Percentiles rank a stretch among this genome's conserved stretches.
Conservation (phyloP, 2,888 invertebrate genomes). For the Tineola bisselliella region DNA sequence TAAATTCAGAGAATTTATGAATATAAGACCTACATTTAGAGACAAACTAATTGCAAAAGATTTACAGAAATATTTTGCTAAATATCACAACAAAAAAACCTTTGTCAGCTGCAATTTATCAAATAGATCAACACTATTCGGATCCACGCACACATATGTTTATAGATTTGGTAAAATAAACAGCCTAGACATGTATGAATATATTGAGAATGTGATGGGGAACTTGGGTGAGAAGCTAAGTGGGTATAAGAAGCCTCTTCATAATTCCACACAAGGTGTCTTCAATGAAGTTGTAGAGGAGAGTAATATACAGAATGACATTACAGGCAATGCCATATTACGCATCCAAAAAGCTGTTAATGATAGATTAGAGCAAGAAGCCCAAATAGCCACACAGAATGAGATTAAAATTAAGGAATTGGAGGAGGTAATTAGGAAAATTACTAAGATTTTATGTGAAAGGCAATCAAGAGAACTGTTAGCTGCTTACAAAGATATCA, state of each 20-base stretch:
- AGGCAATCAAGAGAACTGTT: conserved; percentile 45
- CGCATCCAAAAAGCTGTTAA: conserved; percentile 54
- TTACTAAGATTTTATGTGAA: conserved; percentile 49
- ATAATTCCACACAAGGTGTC: conserved; percentile 39
- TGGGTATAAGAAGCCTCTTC: conserved; percentile 50
- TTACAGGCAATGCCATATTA: conserved; percentile 49
- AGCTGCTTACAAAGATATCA: conserved; percentile 33
- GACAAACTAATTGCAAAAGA: conserved; percentile 73
- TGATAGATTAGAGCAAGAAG: conserved; percentile 45
- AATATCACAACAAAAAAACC: conserved; percentile 60
- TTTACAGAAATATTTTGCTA: conserved; percentile 66
- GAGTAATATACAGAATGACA: conserved; percentile 44
- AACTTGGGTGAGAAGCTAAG: conserved; percentile 63
- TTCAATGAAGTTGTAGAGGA: conserved; percentile 54
- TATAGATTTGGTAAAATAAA: conserved; percentile 71
- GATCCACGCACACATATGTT: conserved; percentile 70
- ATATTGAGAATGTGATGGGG: conserved; percentile 61
- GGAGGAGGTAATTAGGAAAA: conserved; percentile 56
- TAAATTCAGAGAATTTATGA: conserved; percentile 66
- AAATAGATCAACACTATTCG: conserved; percentile 54
- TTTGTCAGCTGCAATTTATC: conserved; percentile 72
- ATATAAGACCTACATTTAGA: conserved; percentile 67
- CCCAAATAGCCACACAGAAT: conserved; percentile 48
- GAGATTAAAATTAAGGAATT: conserved; percentile 50
- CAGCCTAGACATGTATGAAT: conserved; percentile 63